Evolutionary conservation across 2,888 invertebrate genomes (phyloP).

Genomic region (Hololepta plana): DNA sequence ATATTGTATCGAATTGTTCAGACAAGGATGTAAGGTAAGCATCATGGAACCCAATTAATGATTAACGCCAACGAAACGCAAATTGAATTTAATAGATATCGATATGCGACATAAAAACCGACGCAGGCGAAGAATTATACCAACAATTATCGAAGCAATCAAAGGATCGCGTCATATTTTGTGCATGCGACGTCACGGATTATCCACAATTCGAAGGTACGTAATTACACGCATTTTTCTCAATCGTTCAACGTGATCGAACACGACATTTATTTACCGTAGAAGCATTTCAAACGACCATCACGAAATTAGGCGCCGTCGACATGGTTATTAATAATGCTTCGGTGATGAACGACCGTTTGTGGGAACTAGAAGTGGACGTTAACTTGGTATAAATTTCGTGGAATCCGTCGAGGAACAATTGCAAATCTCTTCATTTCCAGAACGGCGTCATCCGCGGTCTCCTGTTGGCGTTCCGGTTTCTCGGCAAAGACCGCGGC

Average conservation of each 20-base stretch:
- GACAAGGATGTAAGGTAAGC: conserved; percentile 53
- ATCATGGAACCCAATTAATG: conserved; percentile 3
- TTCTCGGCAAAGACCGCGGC: conserved; percentile 57
- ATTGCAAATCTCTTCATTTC: conserved; percentile 11
- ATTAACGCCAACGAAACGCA: too few species aligned
- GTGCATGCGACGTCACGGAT: conserved; percentile 60
- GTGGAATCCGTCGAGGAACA: background rate
- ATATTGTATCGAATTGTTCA: conserved; percentile 52
- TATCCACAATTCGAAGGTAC: conserved; percentile 61
- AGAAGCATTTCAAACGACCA: conserved; percentile 59
- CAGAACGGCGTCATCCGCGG: conserved; percentile 65
- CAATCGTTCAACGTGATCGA: conserved; percentile 1
- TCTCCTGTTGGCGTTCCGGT: conserved; percentile 52
- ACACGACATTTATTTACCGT: conserved; percentile 17
- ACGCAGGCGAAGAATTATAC: conserved; percentile 47
- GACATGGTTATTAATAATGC: conserved; percentile 47
- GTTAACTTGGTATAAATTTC: conserved; percentile 43
- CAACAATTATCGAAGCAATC: conserved; percentile 47
- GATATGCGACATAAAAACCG: conserved; percentile 54
- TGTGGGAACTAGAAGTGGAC: conserved; percentile 28
- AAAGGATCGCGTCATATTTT: conserved; percentile 50
- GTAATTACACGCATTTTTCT: too few species aligned
- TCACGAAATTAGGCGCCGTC: conserved; percentile 49
- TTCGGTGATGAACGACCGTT: conserved; percentile 22
- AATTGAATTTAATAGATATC: conserved; percentile 42